Evolutionary conservation across 1,140 invertebrate genomes (phyloP), one percentile per base, ranked within the genome.

Genomic region (Argopecten irradians): DNA sequence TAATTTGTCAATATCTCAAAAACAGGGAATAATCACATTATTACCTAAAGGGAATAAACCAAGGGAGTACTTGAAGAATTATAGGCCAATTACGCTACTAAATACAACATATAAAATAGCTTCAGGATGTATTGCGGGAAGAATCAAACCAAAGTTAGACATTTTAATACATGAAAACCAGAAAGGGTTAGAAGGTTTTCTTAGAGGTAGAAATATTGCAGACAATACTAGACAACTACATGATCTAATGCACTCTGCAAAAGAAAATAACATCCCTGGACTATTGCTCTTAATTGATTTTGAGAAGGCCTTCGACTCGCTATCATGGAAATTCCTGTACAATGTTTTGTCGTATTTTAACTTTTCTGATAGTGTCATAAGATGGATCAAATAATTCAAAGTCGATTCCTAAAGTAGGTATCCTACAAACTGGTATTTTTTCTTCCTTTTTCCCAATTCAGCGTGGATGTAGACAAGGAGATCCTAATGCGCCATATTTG

Each of bases 211-310:
- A 46, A 19, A 19, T 46, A 46, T 46, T 46, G 3, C 43, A 8
- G 34, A 83, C 9, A 83, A 83, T 83, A 83, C 34, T 83, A 33
- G 82, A 83, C 82, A 83, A 28, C n/a, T 83, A 14, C 32, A 83
- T 28, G 82, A 83, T 34, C 19, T 34, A 83, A 83, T 35, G 34
- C 22, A 83, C 9, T 35, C 34, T 35, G 34, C 22, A 83, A 83
- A 46, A 46, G 43, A 46, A 46, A 46, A 46, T 16, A 19, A 46
- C 22, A 46, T 46, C 14, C 43, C 43, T 46, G 43, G 43, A 16
- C 43, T 46, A 46, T 46, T 46, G 14, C 22, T 46, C 2, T 19
- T 46, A 16, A 46, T 46, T 16, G 43, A 46, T 22, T 46, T n/a
- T n/a, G n/a, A n/a, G n/a, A n/a, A n/a, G n/a, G n/a, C n/a, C n/a